These are phyloP conservation scores for Andrena fulva DNA, from an alignment of 2,888 invertebrate species.

Conservation along the genomic window DNA sequence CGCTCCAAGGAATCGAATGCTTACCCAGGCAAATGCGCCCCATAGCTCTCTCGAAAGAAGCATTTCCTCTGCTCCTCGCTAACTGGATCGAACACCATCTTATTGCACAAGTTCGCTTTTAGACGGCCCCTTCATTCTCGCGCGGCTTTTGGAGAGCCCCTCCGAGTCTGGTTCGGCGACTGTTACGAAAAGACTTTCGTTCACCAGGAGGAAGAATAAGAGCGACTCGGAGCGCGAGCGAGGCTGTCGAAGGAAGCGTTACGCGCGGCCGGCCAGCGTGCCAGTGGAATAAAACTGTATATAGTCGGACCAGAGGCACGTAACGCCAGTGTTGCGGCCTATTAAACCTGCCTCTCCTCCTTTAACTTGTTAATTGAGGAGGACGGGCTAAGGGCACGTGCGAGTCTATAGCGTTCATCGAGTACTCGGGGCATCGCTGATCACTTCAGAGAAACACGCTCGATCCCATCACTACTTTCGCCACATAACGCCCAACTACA, in stretches of 20 bases:
- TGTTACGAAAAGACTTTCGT: neutral
- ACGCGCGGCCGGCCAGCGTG: constrained; percentile 47
- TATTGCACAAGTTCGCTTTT: constrained; percentile 37
- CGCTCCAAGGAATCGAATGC: neutral
- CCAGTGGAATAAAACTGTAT: constrained; percentile 79
- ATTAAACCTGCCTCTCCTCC: constrained; percentile 69
- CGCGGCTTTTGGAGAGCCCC: neutral
- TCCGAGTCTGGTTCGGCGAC: neutral
- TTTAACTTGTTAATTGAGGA: neutral
- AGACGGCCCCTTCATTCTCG: constrained; percentile 30
- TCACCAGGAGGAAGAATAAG: neutral
- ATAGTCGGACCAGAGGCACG: constrained; percentile 75
- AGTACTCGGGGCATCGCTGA: too few species aligned
- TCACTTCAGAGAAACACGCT: too few species aligned
- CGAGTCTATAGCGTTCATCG: neutral
- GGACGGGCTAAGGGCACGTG: neutral
- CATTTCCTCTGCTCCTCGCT: constrained; percentile 87
- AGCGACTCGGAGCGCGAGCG: neutral
- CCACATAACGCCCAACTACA: too few species aligned
- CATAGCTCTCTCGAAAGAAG: constrained; percentile 87
- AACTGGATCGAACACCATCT: constrained; percentile 88
- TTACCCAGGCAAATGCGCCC: constrained; percentile 89
- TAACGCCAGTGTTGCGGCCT: constrained; percentile 70
- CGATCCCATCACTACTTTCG: too few species aligned
- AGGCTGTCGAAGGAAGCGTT: constrained; percentile 20